Evolutionary conservation across 2,888 invertebrate species (phyloP), one percentile per base, ranked within the genome.

Genomic region (Spodoptera exigua): DNA sequence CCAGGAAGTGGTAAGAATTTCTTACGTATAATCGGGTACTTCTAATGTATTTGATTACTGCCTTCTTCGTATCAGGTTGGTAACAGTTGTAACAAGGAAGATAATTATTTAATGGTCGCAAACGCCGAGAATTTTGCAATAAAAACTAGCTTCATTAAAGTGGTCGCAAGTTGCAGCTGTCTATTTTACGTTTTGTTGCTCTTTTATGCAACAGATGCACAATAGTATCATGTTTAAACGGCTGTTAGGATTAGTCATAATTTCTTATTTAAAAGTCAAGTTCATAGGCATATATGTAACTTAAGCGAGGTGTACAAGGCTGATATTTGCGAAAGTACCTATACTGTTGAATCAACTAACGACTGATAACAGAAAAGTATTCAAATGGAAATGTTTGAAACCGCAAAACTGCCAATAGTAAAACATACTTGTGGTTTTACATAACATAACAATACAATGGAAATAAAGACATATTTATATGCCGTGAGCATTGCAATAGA

Each of bases 141-240:
- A 72, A 72, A 70, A 75, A 68, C 63, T 66, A 61, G 61, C 61
- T 68, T 62, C 55, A 62, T 49, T 61, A 63, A 70, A 78, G 63
- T 69, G 67, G 64, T 51, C 62, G 77, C 84, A 84, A 82, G 81
- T 84, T 63, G 77, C 84, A 84, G 82, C 82, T 84, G 84, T 70
- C 78, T 74, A 72, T 71, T 27, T 27, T 70, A 69, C 73, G 61
- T 62, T 68, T 74, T 65, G 64, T 65, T 72, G 69, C 70, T 70
- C 73, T 69, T 79, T 75, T 74, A 72, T 69, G 61, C 66, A 76
- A 73, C 78, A 78, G 73, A 74, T 78, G 78, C 49, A 66, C 46
- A 35, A 60, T 52, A 55, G 60, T 75, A 70, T 77, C 59, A 74
- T 74, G 69, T 75, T 69, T 18, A 71, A 57, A 61, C 81, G 81